Evolutionary conservation across 2,113 vertebrate species (phyloP).

Genomic region (Leuciscus idus): DNA sequence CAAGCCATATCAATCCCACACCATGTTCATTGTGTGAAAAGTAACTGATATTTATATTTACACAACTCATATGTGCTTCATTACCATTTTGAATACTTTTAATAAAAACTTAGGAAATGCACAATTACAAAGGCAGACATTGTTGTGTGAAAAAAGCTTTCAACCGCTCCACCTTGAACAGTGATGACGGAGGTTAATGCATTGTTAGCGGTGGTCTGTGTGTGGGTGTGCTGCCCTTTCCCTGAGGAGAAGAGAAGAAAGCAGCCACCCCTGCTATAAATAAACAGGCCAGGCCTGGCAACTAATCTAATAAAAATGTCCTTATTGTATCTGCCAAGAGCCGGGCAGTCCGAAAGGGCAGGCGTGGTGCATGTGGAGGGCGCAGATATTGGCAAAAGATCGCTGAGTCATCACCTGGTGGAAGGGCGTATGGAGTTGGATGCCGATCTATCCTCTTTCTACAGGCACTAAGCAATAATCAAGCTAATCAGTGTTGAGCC

Average conservation of each 20-base stretch:
- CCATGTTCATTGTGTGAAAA: not conserved
- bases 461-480: slow-evolving; percentile 3
- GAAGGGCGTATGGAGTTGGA: not conserved
- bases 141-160: slow-evolving; percentile 6
- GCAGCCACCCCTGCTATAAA: slow-evolving; percentile 57
- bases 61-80: not conserved
- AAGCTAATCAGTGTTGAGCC: not conserved
- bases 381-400: slow-evolving; percentile 21
- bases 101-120: slow-evolving; percentile 10
- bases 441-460: not conserved
- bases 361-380: slow-evolving; percentile 15
- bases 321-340: slow-evolving; percentile 48
- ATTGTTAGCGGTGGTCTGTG: slow-evolving; percentile 31
- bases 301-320: slow-evolving; percentile 45
- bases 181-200: slow-evolving; percentile 17
- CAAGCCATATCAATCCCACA: not conserved
- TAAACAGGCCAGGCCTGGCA: slow-evolving; percentile 40
- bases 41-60: not conserved
- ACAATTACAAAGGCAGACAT: slow-evolving; percentile 7
- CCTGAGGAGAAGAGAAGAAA: slow-evolving; percentile 65
- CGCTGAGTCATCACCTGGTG: slow-evolving; percentile 48
- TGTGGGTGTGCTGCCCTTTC: slow-evolving; percentile 51
- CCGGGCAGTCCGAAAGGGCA: slow-evolving; percentile 28
- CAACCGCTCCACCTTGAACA: slow-evolving; percentile 5
- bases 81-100: not conserved